Base-by-base conservation (phyloP, 2,797 vertebrate genomes). In the Sebastes iracundus region DNA sequence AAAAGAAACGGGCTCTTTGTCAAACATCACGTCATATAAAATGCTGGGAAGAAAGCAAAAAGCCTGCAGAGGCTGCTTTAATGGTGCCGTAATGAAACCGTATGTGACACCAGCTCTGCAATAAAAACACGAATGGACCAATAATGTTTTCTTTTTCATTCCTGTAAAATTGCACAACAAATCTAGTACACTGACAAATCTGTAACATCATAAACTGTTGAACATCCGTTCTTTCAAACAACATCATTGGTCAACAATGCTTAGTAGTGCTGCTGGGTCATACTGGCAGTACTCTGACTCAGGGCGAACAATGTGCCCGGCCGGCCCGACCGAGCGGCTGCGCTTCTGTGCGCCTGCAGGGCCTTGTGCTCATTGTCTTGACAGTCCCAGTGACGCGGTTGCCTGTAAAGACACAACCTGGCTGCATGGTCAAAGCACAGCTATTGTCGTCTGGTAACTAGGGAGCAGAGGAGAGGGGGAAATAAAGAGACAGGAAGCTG, bases 401-500 rank as follows among this genome's bases (percentile, higher is more conserved):
- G 32, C 32, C 82, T 61, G 76, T 85, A 72, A 88, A 88, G 72
- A 80, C 56, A 82, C 81, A 75, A 85, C 82, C 83, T 82, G 84
- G 65, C 79, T 66, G 77, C 62, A 33, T 10, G 56, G 77, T 68
- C 72, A 70, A 62, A 80, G 79, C n/a, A 2, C 30, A 2, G 42
- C 89, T 90, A 91, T 94, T 94, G 93, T 94, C 58, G 66, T 94
- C 87, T 82, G 84, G 71, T 58, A 60, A 80, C 70, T 75, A 74
- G 42, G 70, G 80, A 86, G 84, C 52, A 77, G 76, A n/a, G 58
- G n/a, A 66, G 84, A 65, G 60, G 23, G 23, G 69, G 90, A 93
- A 93, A 86, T 83, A 80, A 79, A 89, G 83, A 89, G 90, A 90
- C 92, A 93, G 94, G 94, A 95, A 94, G 72, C 89, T 20, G 66